Evolutionary conservation across 2,888 invertebrate species (phyloP).

Genomic region (Oligia fasciuncula): DNA sequence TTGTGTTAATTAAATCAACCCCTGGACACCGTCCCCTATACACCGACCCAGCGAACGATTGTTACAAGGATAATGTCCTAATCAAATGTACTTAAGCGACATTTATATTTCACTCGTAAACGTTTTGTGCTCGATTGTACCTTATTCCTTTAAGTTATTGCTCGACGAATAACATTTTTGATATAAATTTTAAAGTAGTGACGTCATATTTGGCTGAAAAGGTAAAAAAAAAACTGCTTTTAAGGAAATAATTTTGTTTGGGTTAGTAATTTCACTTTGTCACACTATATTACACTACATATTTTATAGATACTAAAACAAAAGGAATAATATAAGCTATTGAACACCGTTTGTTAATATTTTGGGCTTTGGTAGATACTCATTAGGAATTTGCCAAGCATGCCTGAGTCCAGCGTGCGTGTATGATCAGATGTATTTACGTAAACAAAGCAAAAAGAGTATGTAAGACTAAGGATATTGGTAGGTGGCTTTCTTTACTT

Average conservation of each 20-base stretch:
- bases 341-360: not conserved
- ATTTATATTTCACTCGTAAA: slow-evolving; percentile 30
- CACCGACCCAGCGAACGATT: slow-evolving; percentile 13
- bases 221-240: slow-evolving; percentile 12
- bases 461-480: too few species aligned
- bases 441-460: too few species aligned
- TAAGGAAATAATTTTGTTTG: slow-evolving; percentile 24
- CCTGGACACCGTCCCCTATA: slow-evolving; percentile 33
- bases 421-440: too few species aligned
- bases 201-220: slow-evolving; percentile 43
- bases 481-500: too few species aligned
- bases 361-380: not conserved
- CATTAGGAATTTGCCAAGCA: not conserved
- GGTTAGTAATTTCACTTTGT: slow-evolving; percentile 24
- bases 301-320: not conserved
- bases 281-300: slow-evolving; percentile 16
- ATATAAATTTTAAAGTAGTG: slow-evolving; percentile 45
- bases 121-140: slow-evolving; percentile 44
- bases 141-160: slow-evolving; percentile 40
- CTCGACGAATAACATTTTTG: slow-evolving; percentile 44
- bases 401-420: not conserved
- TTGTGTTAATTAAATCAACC: slow-evolving; percentile 48
- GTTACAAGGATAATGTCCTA: slow-evolving; percentile 25
- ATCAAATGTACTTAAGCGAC: slow-evolving; percentile 40
- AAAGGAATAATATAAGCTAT: not conserved